These are phyloP conservation scores for Halisarca cf. caerulea DNA, from an alignment of 37 sponge, comb jelly and placozoan species.

Conservation along the genomic window DNA sequence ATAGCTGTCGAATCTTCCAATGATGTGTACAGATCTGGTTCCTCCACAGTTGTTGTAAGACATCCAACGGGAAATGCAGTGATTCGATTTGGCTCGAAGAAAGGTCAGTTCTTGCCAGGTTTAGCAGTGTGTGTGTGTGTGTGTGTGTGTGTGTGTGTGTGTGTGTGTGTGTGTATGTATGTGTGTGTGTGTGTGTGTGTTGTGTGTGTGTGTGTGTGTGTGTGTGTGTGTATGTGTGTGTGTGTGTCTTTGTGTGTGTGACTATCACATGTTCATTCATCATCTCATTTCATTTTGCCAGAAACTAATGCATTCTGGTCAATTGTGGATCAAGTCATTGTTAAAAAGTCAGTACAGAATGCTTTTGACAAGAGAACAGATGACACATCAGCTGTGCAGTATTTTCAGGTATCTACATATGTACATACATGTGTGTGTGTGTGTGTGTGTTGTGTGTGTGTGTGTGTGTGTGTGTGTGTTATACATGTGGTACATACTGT, in stretches of 20 bases:
- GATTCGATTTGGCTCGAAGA: no score
- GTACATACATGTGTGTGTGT: no score
- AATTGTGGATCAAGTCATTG: not conserved
- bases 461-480: no score
- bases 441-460: no score
- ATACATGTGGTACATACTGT: no score
- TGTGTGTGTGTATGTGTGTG: not conserved
- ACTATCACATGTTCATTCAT: not conserved
- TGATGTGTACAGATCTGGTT: constrained; percentile 2
- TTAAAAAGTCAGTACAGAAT: constrained; percentile 31
- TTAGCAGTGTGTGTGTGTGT: no score
- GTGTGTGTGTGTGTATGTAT: not conserved
- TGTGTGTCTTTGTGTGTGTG: not conserved
- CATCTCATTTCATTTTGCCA: not conserved
- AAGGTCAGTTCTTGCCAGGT: no score
- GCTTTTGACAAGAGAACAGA: constrained; percentile 89
- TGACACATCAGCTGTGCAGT: constrained; percentile 90
- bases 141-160: not conserved
- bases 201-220: not conserved
- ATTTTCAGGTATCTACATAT: constrained; percentile 82
- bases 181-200: no score
- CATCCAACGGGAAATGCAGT: not conserved
- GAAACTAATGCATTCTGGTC: not conserved
- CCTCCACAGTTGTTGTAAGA: not conserved
- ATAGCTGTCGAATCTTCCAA: not conserved